Percentiles rank a stretch among this genome's conserved stretches.
Conservation (phyloP, 2,888 invertebrate genomes). For the Exephanes ischioxanthus region DNA sequence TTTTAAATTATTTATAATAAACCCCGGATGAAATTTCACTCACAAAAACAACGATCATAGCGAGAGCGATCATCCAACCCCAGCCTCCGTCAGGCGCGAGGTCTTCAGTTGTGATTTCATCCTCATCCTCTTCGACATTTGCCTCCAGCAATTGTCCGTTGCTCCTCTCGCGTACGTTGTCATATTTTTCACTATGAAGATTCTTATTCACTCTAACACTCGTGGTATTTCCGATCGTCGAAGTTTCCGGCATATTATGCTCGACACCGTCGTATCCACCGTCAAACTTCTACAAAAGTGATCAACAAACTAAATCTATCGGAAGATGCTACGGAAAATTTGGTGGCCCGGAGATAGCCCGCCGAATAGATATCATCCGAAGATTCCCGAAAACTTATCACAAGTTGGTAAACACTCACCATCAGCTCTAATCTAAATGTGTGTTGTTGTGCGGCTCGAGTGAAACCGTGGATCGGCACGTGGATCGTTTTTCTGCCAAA, state of each 20-base stretch:
- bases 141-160: slow-evolving; percentile 43
- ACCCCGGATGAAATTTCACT: slow-evolving; percentile 84
- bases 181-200: slow-evolving; percentile 40
- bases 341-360: neutral
- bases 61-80: slow-evolving; percentile 95
- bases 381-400: neutral
- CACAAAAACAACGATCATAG: slow-evolving; percentile 94
- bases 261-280: neutral
- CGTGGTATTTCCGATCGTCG: neutral
- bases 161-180: slow-evolving; percentile 18
- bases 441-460: neutral
- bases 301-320: neutral
- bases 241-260: slow-evolving; percentile 55
- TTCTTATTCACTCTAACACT: slow-evolving; percentile 24
- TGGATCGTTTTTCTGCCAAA: neutral
- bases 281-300: neutral
- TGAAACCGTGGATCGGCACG: neutral
- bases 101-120: slow-evolving; percentile 72
- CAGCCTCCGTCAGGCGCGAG: slow-evolving; percentile 95
- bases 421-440: neutral
- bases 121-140: slow-evolving; percentile 55
- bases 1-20: neutral
- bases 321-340: neutral
- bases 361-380: neutral
- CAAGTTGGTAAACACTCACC: slow-evolving; percentile 19